Evolutionary conservation across 2,888 invertebrate genomes (phyloP), one percentile per base, ranked within the genome.

Genomic region (Drosophila paramelanica): DNA sequence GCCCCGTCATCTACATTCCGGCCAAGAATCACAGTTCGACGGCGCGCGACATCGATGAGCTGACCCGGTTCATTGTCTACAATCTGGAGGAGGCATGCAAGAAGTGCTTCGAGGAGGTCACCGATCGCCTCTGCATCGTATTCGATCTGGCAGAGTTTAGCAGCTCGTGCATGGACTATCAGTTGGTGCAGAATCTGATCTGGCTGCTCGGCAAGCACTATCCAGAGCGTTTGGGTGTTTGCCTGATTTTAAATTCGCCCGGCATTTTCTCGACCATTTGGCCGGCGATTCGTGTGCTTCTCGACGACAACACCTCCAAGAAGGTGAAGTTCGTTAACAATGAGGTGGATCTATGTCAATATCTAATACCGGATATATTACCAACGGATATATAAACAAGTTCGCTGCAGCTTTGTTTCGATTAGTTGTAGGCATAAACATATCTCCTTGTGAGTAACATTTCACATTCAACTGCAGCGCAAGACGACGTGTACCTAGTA

Each of bases 1-100:
- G 96, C 72, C 96, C 96, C 17, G 95, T 96, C 1, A 93, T 96
- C 65, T 96, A 96, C 89, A 96, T 96, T 89, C 96, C 96, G 68
- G 95, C 96, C 11, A 96, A 95, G 91, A 95, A 96, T 90, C 96
- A 96, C 90, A 94, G 93, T 78, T 93, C 93, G 11, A 95, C 94
- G 81, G 95, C 95, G 51, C 93, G 96, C 80, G 94, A 96, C 89
- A 95, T 96, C 86, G 95, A 96, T 89, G 96, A 96, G 69, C 92
- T 96, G 46, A 96, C 96, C 0, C 95, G 95, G 86, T 96, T 96
- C 90, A 96, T 96, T 89, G 96, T 96, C 10, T 73, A 75, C 56
- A 89, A 82, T 46, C 92, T 96, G 93, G 96, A 96, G 91, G 95
- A 95, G 86, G 96, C 95, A 1, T 96, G 96, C 90, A 95, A 95